Evolutionary conservation across 2,113 vertebrate species (phyloP).

Genomic region (Heterotis niloticus): DNA sequence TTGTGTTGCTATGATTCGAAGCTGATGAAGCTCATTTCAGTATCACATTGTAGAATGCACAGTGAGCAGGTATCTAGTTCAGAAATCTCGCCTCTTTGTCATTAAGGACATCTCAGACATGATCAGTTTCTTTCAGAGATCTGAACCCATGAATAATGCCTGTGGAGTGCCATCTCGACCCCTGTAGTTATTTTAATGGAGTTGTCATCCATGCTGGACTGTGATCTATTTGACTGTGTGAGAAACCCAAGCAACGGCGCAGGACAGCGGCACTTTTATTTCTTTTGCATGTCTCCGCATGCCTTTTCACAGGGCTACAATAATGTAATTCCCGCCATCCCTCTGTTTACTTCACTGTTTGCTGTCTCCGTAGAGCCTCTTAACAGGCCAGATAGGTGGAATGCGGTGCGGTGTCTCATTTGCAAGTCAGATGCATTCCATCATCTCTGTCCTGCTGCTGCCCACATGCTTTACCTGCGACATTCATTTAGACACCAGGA

Average conservation of each 20-base stretch:
- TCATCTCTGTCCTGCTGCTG: not conserved
- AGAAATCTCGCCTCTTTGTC: not conserved
- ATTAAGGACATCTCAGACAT: not conserved
- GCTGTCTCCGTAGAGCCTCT: not conserved
- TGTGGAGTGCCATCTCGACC: not conserved
- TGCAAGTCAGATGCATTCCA: constrained; percentile 18
- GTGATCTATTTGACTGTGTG: not conserved
- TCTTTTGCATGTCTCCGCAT: not conserved
- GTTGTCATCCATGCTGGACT: not conserved
- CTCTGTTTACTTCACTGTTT: constrained; percentile 1
- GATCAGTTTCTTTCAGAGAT: not conserved
- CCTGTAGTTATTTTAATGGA: not conserved
- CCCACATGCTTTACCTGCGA: not conserved
- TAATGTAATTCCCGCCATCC: not conserved
- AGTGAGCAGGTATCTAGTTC: not conserved
- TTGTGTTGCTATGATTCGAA: not conserved
- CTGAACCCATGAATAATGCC: not conserved
- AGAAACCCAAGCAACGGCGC: not conserved
- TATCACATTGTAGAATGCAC: not conserved
- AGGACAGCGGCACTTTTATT: not conserved
- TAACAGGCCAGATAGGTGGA: not conserved
- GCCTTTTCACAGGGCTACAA: not conserved
- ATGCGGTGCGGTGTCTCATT: not conserved
- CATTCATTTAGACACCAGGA: not conserved
- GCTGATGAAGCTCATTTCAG: not conserved